Base-by-base conservation (phyloP, 2,888 invertebrate genomes). In the Dicranocentrus wangi region DNA sequence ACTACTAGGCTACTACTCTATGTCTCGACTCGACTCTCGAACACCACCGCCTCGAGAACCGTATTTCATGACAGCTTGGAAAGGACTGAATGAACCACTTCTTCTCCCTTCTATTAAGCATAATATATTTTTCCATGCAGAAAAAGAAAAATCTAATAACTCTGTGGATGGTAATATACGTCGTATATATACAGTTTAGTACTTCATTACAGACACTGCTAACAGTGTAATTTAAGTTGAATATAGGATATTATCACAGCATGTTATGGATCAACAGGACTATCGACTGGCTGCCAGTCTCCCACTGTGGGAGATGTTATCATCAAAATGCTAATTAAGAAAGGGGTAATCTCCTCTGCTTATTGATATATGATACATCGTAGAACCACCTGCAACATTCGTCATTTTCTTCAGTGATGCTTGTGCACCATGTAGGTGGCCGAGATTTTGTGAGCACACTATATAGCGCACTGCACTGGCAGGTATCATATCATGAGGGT, bases 261-360 rank as follows among this genome's bases (percentile, higher is more conserved):
- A n/a, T n/a, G n/a, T n/a, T n/a, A n/a, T 32, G 32, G 10, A 32
- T 7, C 32, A 32, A 32, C 5, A 32, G 32, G 32, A 32, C 32
- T 3, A 32, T 32, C 32, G 10, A 32, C 32, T 32, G 32, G 5
- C 10, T 32, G 3, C 5, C 15, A 47, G 32, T 63, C 65, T 65
- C 73, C 39, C 73, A 68, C 68, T 68, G 68, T 68, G 68, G 51
- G 68, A 68, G 68, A 68, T 68, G 27, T 10, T 68, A 58, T 76
- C 76, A 47, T 76, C 28, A 60, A 66, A 65, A 66, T 58, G 19
- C 60, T 76, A 76, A 76, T 76, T 76, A 68, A 27, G 65, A 73
- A 28, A 39, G 27, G 66, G 60, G 10, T 21, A 55, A 55, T 55
- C 23, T 55, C n/a, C 15, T 13, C 7, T 47, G 47, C 25, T 55